Evolutionary conservation across 2,888 invertebrate species (phyloP).

Genomic region (Barypeithes pellucidus): DNA sequence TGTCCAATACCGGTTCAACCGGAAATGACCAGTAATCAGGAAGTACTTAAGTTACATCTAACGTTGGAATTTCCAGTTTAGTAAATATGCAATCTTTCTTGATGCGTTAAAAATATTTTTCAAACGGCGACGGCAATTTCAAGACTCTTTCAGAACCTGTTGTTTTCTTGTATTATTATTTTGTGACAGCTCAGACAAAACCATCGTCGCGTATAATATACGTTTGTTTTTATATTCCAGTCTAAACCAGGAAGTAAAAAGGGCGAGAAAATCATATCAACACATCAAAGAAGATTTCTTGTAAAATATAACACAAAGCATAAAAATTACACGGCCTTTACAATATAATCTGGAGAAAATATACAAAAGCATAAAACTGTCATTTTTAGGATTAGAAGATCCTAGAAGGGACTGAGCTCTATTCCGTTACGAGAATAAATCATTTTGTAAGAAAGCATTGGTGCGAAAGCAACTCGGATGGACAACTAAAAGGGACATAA

Average conservation of each 20-base stretch:
- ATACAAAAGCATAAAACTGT: slow-evolving; percentile 1
- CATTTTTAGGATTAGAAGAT: slow-evolving; percentile 15
- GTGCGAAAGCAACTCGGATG: not conserved
- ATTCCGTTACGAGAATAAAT: slow-evolving; percentile 6
- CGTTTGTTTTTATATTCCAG: not conserved
- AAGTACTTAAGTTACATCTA: too few species aligned
- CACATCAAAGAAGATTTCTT: slow-evolving; percentile 7
- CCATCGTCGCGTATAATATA: not conserved
- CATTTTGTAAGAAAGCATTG: slow-evolving; percentile 8
- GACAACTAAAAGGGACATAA: not conserved
- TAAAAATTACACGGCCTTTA: not conserved
- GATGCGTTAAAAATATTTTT: too few species aligned
- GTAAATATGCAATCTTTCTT: too few species aligned
- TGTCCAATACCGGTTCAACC: too few species aligned
- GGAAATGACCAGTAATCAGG: too few species aligned
- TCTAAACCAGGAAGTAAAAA: not conserved
- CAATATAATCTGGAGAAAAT: slow-evolving; percentile 7
- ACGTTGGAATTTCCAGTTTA: too few species aligned
- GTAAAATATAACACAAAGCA: not conserved
- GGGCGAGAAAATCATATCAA: not conserved
- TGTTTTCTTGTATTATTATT: too few species aligned
- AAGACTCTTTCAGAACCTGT: too few species aligned
- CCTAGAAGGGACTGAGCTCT: not conserved
- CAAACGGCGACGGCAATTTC: too few species aligned
- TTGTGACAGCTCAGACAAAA: not conserved